Base-by-base conservation (phyloP, 2,797 vertebrate genomes). In the Anguilla megastoma region DNA sequence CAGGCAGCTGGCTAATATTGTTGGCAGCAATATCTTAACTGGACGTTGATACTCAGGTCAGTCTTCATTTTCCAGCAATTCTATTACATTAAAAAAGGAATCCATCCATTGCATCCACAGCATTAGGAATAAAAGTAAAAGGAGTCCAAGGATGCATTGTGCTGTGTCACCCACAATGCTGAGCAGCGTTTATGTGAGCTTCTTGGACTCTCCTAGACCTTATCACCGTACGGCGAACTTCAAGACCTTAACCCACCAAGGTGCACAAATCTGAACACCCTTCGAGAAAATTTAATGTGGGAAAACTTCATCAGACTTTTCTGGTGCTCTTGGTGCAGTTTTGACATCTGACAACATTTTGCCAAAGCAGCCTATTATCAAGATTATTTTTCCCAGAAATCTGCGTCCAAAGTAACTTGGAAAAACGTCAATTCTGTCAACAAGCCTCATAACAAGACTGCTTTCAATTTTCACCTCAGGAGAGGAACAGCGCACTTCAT, bases 391-490 rank as follows among this genome's bases (percentile, higher is more conserved):
- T 2, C 54, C 54, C 60, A 66, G 60, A 66, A n/a, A 27, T n/a
- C 27, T 33, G 27, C 0, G 4, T 33, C 30, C 27, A 30, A 8
- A 27, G 5, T 12, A 9, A n/a, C 1, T 30, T 4, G 66, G 3
- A 36, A 36, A 16, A 79, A 79, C 18, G 8, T 10, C 0, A 79
- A 79, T 45, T 18, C 74, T 45, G 16, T 45, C 36, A 45, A 79
- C 16, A 79, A 18, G 33, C 16, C 18, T 84, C 36, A 56, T 33
- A 14, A 74, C n/a, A 33, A 63, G n/a, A 60, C 80, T 58, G 24
- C 83, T 71, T 45, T 60, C 71, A 74, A 85, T 88, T 85, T 88
- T 74, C 66, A 74, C 50, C 41, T 58, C 60, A 58, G 30, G 45
- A 45, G 36, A 79, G 18, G 74, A 7, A 45, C 36, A 45, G 36